Base-by-base conservation (phyloP, 2,797 vertebrate species). In the Liparis tanakae region DNA sequence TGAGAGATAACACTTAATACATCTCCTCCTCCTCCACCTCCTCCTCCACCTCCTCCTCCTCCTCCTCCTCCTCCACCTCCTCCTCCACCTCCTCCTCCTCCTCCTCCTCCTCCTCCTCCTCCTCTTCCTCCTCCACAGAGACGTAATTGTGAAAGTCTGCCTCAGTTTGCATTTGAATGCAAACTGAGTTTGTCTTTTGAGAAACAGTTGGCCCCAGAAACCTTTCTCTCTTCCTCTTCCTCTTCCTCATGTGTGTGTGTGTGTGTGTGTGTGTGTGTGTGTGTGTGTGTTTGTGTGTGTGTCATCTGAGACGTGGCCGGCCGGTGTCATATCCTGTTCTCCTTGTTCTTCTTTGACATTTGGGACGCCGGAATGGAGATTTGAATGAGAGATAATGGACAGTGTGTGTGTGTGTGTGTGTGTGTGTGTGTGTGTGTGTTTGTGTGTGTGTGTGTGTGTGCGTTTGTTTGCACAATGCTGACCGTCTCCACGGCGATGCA, bases 351-450 rank as follows among this genome's bases (percentile, higher is more conserved):
- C 25, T 57, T 72, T 41, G 3, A 10, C 72, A 72, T 53, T 73
- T 76, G 60, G 55, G 60, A 81, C 55, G 63, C 75, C 10, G 71
- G 77, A 54, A 70, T 50, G 12, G 71, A 81, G 75, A 79, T 84
- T 69, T 85, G 69, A 87, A 82, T 74, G 82, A 84, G 74, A 74
- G 78, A 81, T 87, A 87, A 85, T 89, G 83, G 83, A 83, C 70
- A 58, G 48, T 58, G 41, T 62, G 36, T 64, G 67, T 63, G 55
- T 70, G 62, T 75, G 72, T 66, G 51, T 72, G 57, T 54, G 66
- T 60, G 58, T 48, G 50, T 67, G 39, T 80, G 51, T 58, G 55
- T 18, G 18, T 22, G 39, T 61, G 20, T 25, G 64, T 56, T 33
- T 56, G 75, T 36, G 25, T 65, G 57, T 57, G 36, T 46, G 63